Evolutionary conservation across 2,888 invertebrate genomes (phyloP).

Genomic region (Nycteola revayana): DNA sequence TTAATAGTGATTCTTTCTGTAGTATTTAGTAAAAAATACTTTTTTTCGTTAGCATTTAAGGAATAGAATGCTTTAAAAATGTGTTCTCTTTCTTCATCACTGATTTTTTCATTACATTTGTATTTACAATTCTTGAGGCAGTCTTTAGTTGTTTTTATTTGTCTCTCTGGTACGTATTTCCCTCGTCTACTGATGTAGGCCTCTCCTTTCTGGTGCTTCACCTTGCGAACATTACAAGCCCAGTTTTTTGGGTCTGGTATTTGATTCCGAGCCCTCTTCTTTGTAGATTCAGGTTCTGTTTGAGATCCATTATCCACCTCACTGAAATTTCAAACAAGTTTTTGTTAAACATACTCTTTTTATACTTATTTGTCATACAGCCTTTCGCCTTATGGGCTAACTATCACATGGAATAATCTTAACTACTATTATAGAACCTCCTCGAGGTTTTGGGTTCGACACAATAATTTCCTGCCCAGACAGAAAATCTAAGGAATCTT

Average conservation of each 20-base stretch:
- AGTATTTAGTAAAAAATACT: constrained; percentile 67
- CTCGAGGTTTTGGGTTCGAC: no score
- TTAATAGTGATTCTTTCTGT: constrained; percentile 64
- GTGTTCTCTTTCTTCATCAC: constrained; percentile 59
- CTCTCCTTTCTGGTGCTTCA: constrained; percentile 69
- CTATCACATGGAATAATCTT: no score
- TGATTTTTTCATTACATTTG: constrained; percentile 67
- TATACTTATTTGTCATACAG: no score
- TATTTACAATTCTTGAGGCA: constrained; percentile 65
- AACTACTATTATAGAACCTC: no score
- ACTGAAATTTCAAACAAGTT: constrained; percentile 1
- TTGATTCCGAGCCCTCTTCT: constrained; percentile 47
- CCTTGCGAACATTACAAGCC: constrained; percentile 68
- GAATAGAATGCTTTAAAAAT: constrained; percentile 73
- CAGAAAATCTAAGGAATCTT: no score
- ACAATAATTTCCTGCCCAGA: no score
- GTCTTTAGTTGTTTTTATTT: constrained; percentile 63
- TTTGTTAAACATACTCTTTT: no score
- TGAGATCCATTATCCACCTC: constrained; percentile 11
- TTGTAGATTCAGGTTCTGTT: constrained; percentile 14
- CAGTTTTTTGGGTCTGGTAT: constrained; percentile 62
- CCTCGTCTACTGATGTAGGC: constrained; percentile 68
- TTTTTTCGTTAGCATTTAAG: constrained; percentile 66
- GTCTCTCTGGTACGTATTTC: constrained; percentile 63
- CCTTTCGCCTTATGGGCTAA: no score